phyloP scores from a whole-genome alignment of 2,888 invertebrate genomes.

The Dryocosmus kuriphilus region DNA sequence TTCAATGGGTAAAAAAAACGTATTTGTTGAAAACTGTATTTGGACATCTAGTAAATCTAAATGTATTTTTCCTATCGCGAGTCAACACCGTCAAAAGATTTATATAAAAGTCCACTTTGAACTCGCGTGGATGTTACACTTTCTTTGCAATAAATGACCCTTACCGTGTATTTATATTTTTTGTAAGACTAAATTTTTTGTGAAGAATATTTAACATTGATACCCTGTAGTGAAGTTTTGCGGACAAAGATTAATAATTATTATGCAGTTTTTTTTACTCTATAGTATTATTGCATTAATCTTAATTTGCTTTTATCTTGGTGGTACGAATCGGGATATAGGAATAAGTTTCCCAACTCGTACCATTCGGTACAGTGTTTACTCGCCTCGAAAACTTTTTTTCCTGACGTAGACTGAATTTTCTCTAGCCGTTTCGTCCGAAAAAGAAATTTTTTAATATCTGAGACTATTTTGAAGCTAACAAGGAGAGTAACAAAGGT shows the following conservation, averaged over 20 bases:
- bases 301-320: neutral
- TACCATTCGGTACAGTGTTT: neutral
- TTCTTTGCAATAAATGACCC: neutral
- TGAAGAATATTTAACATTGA: neutral
- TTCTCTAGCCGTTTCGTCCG: neutral
- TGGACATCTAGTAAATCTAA: neutral
- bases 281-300: neutral
- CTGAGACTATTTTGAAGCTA: neutral
- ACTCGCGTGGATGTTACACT: neutral
- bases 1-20: neutral
- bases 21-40: neutral
- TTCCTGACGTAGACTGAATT: neutral
- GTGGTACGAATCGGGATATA: slow-evolving; percentile 1
- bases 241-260: neutral
- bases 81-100: neutral
- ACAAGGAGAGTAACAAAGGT: neutral
- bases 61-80: neutral
- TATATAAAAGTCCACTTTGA: neutral
- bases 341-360: slow-evolving; percentile 2
- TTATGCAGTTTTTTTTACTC: neutral
- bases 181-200: neutral
- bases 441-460: neutral
- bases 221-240: neutral
- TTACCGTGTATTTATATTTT: neutral
- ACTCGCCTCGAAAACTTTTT: neutral